phyloP scores from a whole-genome alignment of 2,113 vertebrate genomes.

The Dryoscopus gambensis region DNA sequence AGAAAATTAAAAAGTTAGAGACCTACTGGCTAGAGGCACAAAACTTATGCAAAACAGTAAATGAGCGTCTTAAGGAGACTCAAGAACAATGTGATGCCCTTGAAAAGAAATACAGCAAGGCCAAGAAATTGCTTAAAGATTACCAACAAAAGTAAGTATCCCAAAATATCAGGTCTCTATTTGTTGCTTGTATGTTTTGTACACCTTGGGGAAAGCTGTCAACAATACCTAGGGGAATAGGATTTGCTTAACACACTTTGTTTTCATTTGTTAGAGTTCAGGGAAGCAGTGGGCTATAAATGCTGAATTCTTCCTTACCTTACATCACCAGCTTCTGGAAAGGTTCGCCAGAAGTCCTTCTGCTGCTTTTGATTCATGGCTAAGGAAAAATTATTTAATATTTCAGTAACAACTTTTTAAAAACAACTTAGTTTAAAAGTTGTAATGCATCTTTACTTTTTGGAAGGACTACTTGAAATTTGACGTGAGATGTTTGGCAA shows the following conservation, averaged over 20 bases:
- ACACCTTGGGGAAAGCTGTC: not conserved
- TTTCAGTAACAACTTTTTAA: not conserved
- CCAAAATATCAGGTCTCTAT: not conserved
- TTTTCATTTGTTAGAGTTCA: not conserved
- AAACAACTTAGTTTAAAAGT: not conserved
- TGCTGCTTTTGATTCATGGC: not conserved
- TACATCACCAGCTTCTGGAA: not conserved
- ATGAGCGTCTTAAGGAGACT: slow-evolving; percentile 84
- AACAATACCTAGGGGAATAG: not conserved
- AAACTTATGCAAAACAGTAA: slow-evolving; percentile 84
- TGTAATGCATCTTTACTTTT: not conserved
- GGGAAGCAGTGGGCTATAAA: not conserved
- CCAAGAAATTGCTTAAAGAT: slow-evolving; percentile 91
- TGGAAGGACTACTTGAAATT: not conserved
- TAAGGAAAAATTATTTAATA: not conserved
- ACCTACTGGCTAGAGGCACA: slow-evolving; percentile 90
- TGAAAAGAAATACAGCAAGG: slow-evolving; percentile 92
- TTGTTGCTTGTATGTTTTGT: not conserved
- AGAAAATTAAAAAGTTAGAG: slow-evolving; percentile 85
- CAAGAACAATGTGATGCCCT: slow-evolving; percentile 84
- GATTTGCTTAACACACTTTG: not conserved
- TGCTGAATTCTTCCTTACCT: not conserved
- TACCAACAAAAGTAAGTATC: slow-evolving; percentile 88
- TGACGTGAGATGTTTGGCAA: not conserved
- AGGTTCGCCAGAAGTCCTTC: not conserved